Evolutionary conservation across 1,140 invertebrate species (phyloP).

Genomic region (Tetranychus urticae): DNA sequence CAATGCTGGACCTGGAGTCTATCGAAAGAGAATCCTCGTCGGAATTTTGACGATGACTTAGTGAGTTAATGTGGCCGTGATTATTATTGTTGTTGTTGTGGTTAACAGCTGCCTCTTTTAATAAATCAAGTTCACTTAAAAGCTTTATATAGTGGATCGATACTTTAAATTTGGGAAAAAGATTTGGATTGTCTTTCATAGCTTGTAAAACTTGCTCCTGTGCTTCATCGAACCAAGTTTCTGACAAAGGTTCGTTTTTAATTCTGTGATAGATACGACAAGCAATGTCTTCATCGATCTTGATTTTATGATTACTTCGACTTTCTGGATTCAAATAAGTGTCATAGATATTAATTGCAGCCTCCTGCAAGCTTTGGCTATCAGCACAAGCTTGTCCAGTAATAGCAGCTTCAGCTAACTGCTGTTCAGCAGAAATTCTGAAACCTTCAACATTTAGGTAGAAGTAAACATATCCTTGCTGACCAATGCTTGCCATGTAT

Average conservation of each 20-base stretch:
- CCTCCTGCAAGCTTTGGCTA: constrained; percentile 39
- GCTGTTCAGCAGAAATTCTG: constrained; percentile 47
- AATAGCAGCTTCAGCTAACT: constrained; percentile 25
- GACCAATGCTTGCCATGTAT: constrained; percentile 43
- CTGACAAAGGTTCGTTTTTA: constrained; percentile 27
- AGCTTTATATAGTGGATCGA: constrained; percentile 42
- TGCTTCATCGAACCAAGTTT: constrained; percentile 62
- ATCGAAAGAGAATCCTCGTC: no score
- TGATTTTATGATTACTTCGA: constrained; percentile 22
- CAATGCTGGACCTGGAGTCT: background rate
- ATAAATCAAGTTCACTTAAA: constrained; percentile 44
- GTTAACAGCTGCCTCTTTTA: constrained; percentile 25
- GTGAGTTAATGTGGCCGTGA: no score
- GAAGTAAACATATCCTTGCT: constrained; percentile 51
- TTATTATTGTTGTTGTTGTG: constrained; percentile 13
- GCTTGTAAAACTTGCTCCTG: constrained; percentile 29
- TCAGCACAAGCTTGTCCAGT: constrained; percentile 15
- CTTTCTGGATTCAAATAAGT: constrained; percentile 48
- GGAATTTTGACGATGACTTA: background rate
- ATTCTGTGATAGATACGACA: constrained; percentile 37
- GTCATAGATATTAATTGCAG: constrained; percentile 51
- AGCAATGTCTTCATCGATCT: constrained; percentile 36
- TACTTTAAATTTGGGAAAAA: constrained; percentile 41
- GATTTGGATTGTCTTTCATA: constrained; percentile 31
- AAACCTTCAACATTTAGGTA: constrained; percentile 63